Evolutionary conservation across 2,888 invertebrate genomes (phyloP).

Genomic region (Aporophyla lueneburgensis): DNA sequence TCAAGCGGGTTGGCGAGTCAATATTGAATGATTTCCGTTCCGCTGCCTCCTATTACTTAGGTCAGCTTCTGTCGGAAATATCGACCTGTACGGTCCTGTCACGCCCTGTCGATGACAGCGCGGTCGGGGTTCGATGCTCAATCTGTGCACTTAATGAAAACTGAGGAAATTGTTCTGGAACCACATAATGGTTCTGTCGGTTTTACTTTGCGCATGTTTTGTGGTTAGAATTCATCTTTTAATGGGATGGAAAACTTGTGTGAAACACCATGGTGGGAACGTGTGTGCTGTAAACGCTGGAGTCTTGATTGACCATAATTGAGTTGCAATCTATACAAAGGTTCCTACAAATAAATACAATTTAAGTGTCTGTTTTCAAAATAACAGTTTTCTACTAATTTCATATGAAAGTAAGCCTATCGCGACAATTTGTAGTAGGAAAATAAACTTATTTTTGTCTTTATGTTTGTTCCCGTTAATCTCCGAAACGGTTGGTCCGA

Average conservation of each 20-base stretch:
- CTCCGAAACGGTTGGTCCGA: too few relatives aligned
- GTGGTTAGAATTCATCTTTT: constrained; percentile 30
- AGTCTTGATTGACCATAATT: not conserved
- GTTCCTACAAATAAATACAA: not conserved
- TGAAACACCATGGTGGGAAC: not conserved
- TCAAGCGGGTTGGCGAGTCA: too few relatives aligned
- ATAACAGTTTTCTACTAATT: not conserved
- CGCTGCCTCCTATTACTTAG: not conserved
- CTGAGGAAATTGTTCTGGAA: constrained; percentile 27
- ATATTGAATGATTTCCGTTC: not conserved
- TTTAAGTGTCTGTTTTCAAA: not conserved
- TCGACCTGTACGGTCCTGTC: constrained; percentile 6
- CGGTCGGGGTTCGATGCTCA: constrained; percentile 28
- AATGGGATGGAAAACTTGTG: constrained; percentile 2
- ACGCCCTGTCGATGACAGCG: constrained; percentile 39
- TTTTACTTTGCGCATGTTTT: constrained; percentile 22
- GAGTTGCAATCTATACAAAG: not conserved
- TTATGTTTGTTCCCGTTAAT: too few relatives aligned
- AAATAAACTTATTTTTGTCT: too few relatives aligned
- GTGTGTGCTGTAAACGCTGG: not conserved
- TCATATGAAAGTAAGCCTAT: too few relatives aligned
- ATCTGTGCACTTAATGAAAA: constrained; percentile 43
- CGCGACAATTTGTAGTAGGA: too few relatives aligned
- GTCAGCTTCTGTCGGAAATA: constrained; percentile 7
- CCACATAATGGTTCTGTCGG: constrained; percentile 35